A percentile compares a stretch with the other conserved stretches of the same genome.
phyloP scores from a whole-genome alignment of 2,113 vertebrate genomes.

The Osmerus mordax region DNA sequence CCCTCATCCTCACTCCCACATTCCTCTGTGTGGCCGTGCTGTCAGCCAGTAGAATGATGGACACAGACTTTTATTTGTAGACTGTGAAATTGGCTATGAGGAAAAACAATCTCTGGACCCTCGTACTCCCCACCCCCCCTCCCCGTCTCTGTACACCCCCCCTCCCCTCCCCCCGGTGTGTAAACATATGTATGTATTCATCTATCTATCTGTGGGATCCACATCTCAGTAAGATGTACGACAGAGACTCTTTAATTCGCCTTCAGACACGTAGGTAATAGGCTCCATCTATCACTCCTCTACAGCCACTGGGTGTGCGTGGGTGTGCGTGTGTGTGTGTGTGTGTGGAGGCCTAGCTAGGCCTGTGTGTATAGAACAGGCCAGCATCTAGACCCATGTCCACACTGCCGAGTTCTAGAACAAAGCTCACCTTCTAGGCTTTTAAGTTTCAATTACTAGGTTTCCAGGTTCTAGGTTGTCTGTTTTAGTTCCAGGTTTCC shows the following conservation, averaged over 20 bases:
- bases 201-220: constrained; percentile 9
- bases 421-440: too few species aligned
- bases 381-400: too few species aligned
- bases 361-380: too few species aligned
- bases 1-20: not conserved
- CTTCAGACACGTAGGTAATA: constrained; percentile 43
- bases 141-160: constrained; percentile 17
- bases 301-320: constrained; percentile 9
- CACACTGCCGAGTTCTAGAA: too few species aligned
- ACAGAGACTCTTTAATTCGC: constrained; percentile 37
- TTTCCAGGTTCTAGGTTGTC: not conserved
- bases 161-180: not conserved
- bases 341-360: not conserved
- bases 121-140: not conserved
- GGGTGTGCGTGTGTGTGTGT: constrained; percentile 21
- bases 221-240: constrained; percentile 38
- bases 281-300: constrained; percentile 40
- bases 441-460: too few species aligned
- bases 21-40: constrained; percentile 19
- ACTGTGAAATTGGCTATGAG: constrained; percentile 39
- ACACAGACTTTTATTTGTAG: constrained; percentile 28
- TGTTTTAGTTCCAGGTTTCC: too few species aligned
- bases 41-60: constrained; percentile 35
- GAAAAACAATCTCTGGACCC: constrained; percentile 17
- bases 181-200: constrained; percentile 45